A percentile compares a stretch with the other conserved stretches of the same genome.
Conservation (phyloP, 2,888 invertebrate genomes). For the Caenorhabditis sp. region DNA sequence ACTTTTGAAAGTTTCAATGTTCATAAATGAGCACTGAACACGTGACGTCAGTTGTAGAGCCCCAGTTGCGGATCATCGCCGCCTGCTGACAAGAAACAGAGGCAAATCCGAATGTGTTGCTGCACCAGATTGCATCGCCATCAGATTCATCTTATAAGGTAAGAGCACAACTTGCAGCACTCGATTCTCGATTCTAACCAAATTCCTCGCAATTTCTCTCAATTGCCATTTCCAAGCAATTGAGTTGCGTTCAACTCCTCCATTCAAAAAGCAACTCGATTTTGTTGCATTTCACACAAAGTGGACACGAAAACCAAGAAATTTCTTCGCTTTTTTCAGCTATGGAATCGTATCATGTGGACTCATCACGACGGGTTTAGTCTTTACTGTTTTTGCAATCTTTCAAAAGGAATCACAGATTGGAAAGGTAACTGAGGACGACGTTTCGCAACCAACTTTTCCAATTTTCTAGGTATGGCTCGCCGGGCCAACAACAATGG, state of each 20-base stretch:
- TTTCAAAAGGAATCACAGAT: slow-evolving; percentile 83
- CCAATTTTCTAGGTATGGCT: slow-evolving; percentile 73
- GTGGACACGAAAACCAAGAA: too few species aligned
- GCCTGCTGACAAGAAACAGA: slow-evolving; percentile 20
- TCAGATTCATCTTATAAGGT: slow-evolving; percentile 82
- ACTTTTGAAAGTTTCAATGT: slow-evolving; percentile 5
- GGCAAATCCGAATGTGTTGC: slow-evolving; percentile 72
- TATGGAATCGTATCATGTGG: slow-evolving; percentile 81
- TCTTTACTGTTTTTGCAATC: slow-evolving; percentile 83
- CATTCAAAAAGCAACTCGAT: slow-evolving; percentile 33
- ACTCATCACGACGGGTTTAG: slow-evolving; percentile 82
- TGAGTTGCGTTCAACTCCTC: slow-evolving; percentile 4
- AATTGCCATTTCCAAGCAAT: slow-evolving; percentile 3
- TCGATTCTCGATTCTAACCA: background rate
- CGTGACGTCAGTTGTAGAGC: slow-evolving; percentile 29
- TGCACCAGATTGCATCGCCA: slow-evolving; percentile 80
- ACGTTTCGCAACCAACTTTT: background rate
- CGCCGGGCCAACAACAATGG: slow-evolving; percentile 80
- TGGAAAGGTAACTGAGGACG: slow-evolving; percentile 72
- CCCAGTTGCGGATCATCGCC: slow-evolving; percentile 34
- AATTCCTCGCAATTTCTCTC: slow-evolving; percentile 7
- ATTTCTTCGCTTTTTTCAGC: slow-evolving; percentile 72
- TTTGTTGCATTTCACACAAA: slow-evolving; percentile 20
- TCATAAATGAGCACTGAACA: slow-evolving; percentile 42
- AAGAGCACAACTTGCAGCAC: background rate